Base-by-base conservation (phyloP, 2,113 vertebrate genomes). In the Daphoenositta chrysoptera region DNA sequence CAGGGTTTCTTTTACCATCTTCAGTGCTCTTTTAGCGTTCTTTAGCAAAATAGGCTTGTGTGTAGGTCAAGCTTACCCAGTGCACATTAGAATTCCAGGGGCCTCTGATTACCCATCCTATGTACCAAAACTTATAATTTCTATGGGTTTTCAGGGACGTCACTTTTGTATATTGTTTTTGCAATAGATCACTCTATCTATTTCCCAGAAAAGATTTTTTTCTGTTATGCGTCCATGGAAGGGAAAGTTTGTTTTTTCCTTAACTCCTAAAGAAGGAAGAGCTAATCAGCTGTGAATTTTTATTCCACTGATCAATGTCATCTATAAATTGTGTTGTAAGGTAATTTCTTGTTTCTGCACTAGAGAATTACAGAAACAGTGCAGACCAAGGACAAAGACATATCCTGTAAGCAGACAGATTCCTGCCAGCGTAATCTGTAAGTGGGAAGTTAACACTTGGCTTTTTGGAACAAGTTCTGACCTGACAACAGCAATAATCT, bases 391-490 rank as follows among this genome's bases (percentile, higher is more conserved):
- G 93, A 51, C 85, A 91, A 95, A 94, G 64, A 58, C 23, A 53
- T 76, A 71, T 76, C 78, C 89, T 66, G 53, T 57, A 91, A 94
- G 69, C 90, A 98, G 96, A 96, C 39, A 71, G 27, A 70, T 83
- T 96, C 83, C 90, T 94, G 91, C 48, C 82, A 95, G 60, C 73
- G 48, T 90, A 86, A 93, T 95, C 93, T 97, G 61, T 83, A 92
- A 98, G 63, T 63, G 56, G 87, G 96, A 97, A 98, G 82, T 89
- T 95, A 96, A 97, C 96, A 90, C 82, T 92, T 93, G 92, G 82
- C 66, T 96, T 70, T 94, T 77, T 78, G 73, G 96, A 75, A 91
- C 88, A 96, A 95, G 88, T 91, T 95, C 76, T 96, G 94, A 97
- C 96, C 68, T 97, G 91, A 97, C 47, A 96, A 88, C 53, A 95